Evolutionary conservation across 2,797 vertebrate genomes (phyloP), one percentile per base, ranked within the genome.

Genomic region (Gallinago stenura): DNA sequence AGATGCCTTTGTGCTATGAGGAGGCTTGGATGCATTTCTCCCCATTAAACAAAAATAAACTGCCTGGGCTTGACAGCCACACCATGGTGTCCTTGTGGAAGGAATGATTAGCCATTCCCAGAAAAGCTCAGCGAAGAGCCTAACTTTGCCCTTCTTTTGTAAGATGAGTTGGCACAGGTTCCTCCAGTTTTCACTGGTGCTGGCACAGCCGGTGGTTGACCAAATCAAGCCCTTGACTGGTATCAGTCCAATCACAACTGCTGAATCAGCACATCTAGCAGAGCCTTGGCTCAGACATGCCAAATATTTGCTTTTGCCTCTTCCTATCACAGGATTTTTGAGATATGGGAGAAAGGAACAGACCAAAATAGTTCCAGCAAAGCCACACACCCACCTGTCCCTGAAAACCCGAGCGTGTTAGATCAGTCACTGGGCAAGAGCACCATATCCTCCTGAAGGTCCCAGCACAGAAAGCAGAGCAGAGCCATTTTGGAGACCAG

Each of bases 241-340:
- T 68, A 35, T 64, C 48, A 78, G 53, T 56, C 64, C 90, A 95
- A 64, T 28, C 10, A 51, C 8, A 13, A 66, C 53, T 93, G 92
- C 92, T 94, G 89, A 97, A 80, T 94, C 95, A 92, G 72, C 95
- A 93, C 16, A 89, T 60, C 61, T 11, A 93, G 31, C 3, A 64
- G 30, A 75, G 31, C 33, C 81, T 43, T 72, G 62, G 48, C 71
- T 80, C 53, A 71, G 48, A 48, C 15, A 87, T 21, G 12, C 26
- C 64, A 94, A 94, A 91, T 92, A 89, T 85, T 95, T 96, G 64
- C 81, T 89, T 94, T 91, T 87, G 39, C 22, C n/a, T 92, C 71
- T 76, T 89, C 15, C 58, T 78, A 58, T 54, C 16, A 3, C 20
- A 65, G 57, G 45, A 73, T 22, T 91, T 77, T 83, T 78, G 31